Base-by-base conservation (phyloP, 2,113 vertebrate genomes). In the Indicator maculatus region DNA sequence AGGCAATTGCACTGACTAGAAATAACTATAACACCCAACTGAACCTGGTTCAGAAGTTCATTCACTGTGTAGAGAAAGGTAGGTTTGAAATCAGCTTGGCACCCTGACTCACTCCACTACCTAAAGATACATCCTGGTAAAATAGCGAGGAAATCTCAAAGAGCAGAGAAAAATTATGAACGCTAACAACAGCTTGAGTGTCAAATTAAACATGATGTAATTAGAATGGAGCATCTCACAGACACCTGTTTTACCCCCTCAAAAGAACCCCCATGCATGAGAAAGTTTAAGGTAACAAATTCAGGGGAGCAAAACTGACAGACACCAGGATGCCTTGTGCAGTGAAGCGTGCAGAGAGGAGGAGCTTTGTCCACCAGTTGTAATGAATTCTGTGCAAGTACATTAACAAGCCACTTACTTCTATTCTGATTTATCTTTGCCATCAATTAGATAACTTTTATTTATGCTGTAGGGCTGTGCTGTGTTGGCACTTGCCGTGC, bases 371-470 rank as follows among this genome's bases (percentile, higher is more conserved):
- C 70, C 47, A 94, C 38, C 66, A 87, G 75, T 78, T 93, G 79
- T 85, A 96, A 96, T 95, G 59, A 95, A 96, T 96, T 86, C 41
- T 30, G 58, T 87, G 70, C 67, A 93, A 92, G 84, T 92, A 93
- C 63, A 95, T 97, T 97, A 97, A 94, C 63, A 93, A 96, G 67
- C 61, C 59, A 70, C 84, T 95, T 96, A 38, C 85, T 96, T 94
- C 82, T 72, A 92, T 88, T 92, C 86, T 95, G 92, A 96, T 97
- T 97, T 96, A 96, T 97, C 94, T 93, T 95, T 91, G 87, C 93
- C 95, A 96, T 97, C 97, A 97, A 96, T 97, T 97, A 97, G 86
- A 95, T 95, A 97, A 96, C 75, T 97, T 96, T 96, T 97, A 97
- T 96, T 97, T 97, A 97, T 88, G 93, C 96, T 96, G 94, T 31